A percentile compares a stretch with the other conserved stretches of the same genome.
These are phyloP conservation scores for Cylindroiulus punctatus DNA, from an alignment of 2,888 invertebrate species.

Conservation along the genomic window DNA sequence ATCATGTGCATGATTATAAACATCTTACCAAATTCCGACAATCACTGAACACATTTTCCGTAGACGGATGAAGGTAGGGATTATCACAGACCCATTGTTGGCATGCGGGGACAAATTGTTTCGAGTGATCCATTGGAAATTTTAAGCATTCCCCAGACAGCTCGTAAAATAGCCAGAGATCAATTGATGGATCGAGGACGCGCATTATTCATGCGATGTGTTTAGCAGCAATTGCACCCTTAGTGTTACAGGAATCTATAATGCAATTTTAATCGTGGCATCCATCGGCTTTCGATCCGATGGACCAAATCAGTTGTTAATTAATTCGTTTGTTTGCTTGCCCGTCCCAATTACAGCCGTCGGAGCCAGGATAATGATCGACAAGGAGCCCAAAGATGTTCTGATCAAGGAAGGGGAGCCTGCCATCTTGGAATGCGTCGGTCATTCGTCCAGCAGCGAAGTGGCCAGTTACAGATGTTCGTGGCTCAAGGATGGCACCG, in stretches of 20 bases:
- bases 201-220: not conserved
- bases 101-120: too few species aligned
- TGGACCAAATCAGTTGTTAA: not conserved
- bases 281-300: not conserved
- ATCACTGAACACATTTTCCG: too few species aligned
- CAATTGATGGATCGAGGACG: not conserved
- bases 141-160: not conserved
- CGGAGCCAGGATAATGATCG: not conserved
- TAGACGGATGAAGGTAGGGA: too few species aligned
- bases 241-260: not conserved
- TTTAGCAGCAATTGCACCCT: not conserved
- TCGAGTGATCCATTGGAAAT: too few species aligned
- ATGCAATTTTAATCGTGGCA: not conserved
- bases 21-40: too few species aligned
- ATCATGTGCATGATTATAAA: too few species aligned
- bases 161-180: slow-evolving; percentile 1
- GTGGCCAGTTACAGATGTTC: slow-evolving; percentile 47
- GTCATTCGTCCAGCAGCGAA: slow-evolving; percentile 48
- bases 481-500: slow-evolving; percentile 53
- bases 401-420: slow-evolving; percentile 43
- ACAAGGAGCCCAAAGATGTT: slow-evolving; percentile 27
- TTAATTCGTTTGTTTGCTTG: not conserved
- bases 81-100: too few species aligned
- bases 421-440: slow-evolving; percentile 48
- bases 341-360: not conserved